Base-by-base conservation (phyloP, 1,140 invertebrate genomes). In the Listronotus bonariensis region DNA sequence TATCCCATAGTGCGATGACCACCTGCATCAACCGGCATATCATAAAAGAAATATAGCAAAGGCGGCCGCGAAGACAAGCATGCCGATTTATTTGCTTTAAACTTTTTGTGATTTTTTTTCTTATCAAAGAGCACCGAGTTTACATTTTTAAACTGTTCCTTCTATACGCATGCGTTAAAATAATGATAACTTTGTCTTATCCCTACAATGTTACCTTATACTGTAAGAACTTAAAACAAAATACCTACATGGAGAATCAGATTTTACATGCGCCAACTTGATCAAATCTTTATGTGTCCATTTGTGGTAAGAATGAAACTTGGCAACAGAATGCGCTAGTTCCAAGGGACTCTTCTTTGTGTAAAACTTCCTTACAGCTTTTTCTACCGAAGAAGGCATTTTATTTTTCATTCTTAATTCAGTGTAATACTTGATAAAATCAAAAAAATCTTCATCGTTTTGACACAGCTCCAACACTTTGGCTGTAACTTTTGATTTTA, bases 201-300 rank as follows among this genome's bases (percentile, higher is more conserved):
- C n/a, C n/a, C n/a, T n/a, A n/a, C n/a, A n/a, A n/a, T 26, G 20
- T 26, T 26, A 26, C 20, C 5, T 26, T 26, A 26, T 5, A 1
- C 20, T 26, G 20, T 1, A 26, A 26, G 5, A 1, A 26, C 20
- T 26, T 26, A 26, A 3, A 26, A 26, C 20, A 42, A 34, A 31
- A 55, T 55, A 74, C 68, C 71, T 77, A 85, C 83, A 76, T 72
- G 76, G 69, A 65, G 78, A 74, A 48, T 74, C 73, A 45, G 71
- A 38, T 72, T 82, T 82, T 2, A 80, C 73, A 78, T 89, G 88
- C n/a, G 81, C 77, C 6, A 89, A 76, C 70, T 86, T 86, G 1
- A 90, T 77, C n/a, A 89, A 76, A 74, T 90, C 88, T 65, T 84
- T 85, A 72, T 90, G 88, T 2, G 82, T 82, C 86, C 87, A 89